phyloP scores from a whole-genome alignment of 2,113 vertebrate species.

The Brachirus orientalis region DNA sequence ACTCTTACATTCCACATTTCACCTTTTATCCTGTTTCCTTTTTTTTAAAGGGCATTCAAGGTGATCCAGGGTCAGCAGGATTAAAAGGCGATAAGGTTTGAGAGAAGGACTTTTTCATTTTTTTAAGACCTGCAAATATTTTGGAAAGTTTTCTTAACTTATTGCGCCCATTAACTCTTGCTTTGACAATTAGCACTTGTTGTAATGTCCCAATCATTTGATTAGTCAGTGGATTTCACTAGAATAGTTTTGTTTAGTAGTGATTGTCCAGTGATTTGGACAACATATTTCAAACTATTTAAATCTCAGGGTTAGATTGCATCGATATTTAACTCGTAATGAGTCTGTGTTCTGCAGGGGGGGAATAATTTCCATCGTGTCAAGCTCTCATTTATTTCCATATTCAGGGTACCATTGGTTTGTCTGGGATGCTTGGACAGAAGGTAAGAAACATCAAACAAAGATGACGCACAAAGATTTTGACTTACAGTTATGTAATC shows the following conservation, averaged over 20 bases:
- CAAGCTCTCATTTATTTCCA: conserved; percentile 24
- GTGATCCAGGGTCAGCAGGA: conserved; percentile 61
- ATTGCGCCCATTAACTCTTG: too few species aligned
- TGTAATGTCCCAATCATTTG: too few species aligned
- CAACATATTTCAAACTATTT: background rate
- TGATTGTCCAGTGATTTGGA: conserved; percentile 6
- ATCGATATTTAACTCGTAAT: conserved; percentile 6
- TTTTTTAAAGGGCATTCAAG: conserved; percentile 57
- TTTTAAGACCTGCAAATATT: too few species aligned
- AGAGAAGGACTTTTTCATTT: too few species aligned
- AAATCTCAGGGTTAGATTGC: conserved; percentile 1
- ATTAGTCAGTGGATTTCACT: too few species aligned
- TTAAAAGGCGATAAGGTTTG: conserved; percentile 74
- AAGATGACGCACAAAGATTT: background rate
- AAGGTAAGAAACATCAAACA: conserved; percentile 56
- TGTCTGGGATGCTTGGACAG: conserved; percentile 77
- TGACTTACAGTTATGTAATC: background rate
- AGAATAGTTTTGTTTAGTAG: too few species aligned
- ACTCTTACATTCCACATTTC: background rate
- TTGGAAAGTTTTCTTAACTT: too few species aligned
- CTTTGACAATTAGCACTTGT: too few species aligned
- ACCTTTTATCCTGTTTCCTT: background rate
- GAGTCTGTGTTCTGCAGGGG: conserved; percentile 2
- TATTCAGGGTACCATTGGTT: conserved; percentile 66
- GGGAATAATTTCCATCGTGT: too few species aligned